Percentiles rank a stretch among this genome's conserved stretches.
These are phyloP conservation scores for Thecophora atra DNA, from an alignment of 2,888 invertebrate genomes.

Conservation along the genomic window DNA sequence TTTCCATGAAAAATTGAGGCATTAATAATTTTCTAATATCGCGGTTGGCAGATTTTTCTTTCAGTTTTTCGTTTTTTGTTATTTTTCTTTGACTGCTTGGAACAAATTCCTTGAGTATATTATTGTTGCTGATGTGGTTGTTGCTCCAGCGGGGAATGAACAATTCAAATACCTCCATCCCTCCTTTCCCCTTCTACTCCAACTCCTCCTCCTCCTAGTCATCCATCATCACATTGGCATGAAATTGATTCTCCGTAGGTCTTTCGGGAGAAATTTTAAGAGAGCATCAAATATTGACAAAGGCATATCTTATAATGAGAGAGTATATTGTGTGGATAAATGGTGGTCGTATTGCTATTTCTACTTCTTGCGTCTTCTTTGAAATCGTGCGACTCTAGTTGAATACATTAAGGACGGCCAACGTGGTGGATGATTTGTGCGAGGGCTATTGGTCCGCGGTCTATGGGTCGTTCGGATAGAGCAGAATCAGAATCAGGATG, in stretches of 20 bases:
- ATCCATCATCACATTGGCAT: not conserved
- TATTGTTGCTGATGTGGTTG: not conserved
- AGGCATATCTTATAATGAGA: constrained; percentile 51
- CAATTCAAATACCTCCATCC: not conserved
- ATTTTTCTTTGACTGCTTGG: not conserved
- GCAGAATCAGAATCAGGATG: not conserved
- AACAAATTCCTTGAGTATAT: not conserved
- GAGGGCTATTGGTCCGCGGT: not conserved
- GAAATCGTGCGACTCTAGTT: no score
- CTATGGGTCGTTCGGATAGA: no score
- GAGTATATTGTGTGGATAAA: no score
- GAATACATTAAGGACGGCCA: no score
- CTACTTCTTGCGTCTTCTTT: no score
- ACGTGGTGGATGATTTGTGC: not conserved
- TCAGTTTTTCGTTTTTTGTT: not conserved
- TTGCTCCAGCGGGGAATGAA: not conserved
- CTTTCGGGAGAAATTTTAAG: constrained; percentile 50
- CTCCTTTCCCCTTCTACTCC: no score
- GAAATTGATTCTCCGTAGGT: constrained; percentile 26
- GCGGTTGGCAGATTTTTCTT: constrained; percentile 9
- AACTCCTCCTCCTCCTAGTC: no score
- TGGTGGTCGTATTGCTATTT: no score
- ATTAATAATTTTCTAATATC: constrained; percentile 22
- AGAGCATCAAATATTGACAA: constrained; percentile 58
- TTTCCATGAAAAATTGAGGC: constrained; percentile 22